Evolutionary conservation across 2,113 vertebrate species (phyloP), one percentile per base, ranked within the genome.

Genomic region (Murina feae): DNA sequence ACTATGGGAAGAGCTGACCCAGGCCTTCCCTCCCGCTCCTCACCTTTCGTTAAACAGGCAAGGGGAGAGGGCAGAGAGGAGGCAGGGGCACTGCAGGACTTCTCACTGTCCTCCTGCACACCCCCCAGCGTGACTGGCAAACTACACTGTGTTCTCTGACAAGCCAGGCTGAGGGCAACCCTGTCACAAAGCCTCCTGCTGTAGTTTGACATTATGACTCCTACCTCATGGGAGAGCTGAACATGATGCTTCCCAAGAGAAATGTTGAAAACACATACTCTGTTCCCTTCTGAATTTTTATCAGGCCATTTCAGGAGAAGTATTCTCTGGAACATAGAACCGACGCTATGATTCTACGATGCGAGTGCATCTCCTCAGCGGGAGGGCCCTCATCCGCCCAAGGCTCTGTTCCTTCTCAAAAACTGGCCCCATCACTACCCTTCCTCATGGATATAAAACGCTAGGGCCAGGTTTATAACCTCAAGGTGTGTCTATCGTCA

Each of bases 211-310:
- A 1, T 65, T 44, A 58, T 87, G 49, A 89, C 69, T 89, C 80
- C 79, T 16, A 21, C 18, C 69, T 69, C n/a, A 85, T 37, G 53
- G 37, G 76, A 95, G 32, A 83, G 60, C 0, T 37, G 53, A 90
- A 51, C 35, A 65, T 58, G 79, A 53, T 17, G 25, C 23, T 86
- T 66, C 47, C 79, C 83, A 78, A 86, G 55, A 69, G 37, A 82
- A 84, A 69, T 69, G 72, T 84, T 90, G 86, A 84, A 93, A 90
- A 96, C 51, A 74, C 30, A 86, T 16, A 68, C n/a, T 20, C 17
- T 51, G 17, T 60, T 91, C 53, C 49, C 53, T 66, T 86, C 35
- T 69, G 32, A 81, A 79, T 65, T 85, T 96, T 90, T 53, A 84
- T 68, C 60, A n/a, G 44, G 60, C 42, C 30, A n/a, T 90, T 88